These are phyloP conservation scores for Cryptosula pallasiana DNA, from an alignment of 2,888 invertebrate genomes.

Conservation along the genomic window DNA sequence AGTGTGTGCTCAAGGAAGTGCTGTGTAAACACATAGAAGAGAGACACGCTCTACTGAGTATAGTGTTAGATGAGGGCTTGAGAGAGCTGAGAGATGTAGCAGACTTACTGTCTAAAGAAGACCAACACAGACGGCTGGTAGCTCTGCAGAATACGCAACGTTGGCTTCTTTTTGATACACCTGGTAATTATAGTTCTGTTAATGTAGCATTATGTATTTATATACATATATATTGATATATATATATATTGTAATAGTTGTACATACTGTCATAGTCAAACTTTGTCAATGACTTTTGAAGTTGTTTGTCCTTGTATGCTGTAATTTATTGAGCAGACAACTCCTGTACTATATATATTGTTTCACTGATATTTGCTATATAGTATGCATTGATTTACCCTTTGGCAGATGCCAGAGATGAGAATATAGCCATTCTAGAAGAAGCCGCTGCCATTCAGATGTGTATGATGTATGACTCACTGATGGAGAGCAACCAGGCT, in stretches of 20 bases:
- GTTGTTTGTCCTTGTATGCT: too few species aligned
- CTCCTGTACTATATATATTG: too few species aligned
- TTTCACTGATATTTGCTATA: too few species aligned
- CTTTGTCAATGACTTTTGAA: too few species aligned
- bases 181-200: background rate
- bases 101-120: slow-evolving; percentile 40
- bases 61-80: slow-evolving; percentile 46
- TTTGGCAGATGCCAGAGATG: slow-evolving; percentile 39
- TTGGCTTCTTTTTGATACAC: slow-evolving; percentile 28
- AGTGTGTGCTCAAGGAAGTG: slow-evolving; percentile 36
- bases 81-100: slow-evolving; percentile 42
- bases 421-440: slow-evolving; percentile 40
- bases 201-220: background rate
- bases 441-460: slow-evolving; percentile 44
- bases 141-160: slow-evolving; percentile 40
- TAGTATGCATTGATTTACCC: too few species aligned
- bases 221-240: too few species aligned
- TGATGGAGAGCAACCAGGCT: slow-evolving; percentile 27
- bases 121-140: slow-evolving; percentile 46
- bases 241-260: too few species aligned
- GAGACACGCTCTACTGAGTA: slow-evolving; percentile 40
- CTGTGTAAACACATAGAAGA: slow-evolving; percentile 43
- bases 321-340: too few species aligned
- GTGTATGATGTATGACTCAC: slow-evolving; percentile 31
- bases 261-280: too few species aligned